Percentiles rank a stretch among this genome's conserved stretches.
phyloP scores from a whole-genome alignment of 2,797 vertebrate species.

The Enteromius treurensis region DNA sequence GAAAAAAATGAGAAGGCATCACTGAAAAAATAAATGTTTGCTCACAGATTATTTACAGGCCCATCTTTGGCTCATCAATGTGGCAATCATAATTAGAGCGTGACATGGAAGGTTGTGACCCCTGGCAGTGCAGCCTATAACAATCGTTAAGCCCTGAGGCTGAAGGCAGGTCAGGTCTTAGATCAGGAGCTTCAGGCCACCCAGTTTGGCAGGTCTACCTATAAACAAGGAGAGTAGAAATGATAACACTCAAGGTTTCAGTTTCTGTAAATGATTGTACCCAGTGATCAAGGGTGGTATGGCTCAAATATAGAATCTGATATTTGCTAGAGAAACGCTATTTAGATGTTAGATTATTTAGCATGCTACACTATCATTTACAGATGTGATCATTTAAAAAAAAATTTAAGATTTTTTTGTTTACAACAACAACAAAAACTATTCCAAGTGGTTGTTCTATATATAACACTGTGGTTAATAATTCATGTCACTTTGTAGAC shows the following conservation, averaged over 20 bases:
- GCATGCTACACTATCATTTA: not conserved
- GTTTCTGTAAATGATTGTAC: not conserved
- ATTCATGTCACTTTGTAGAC: not conserved
- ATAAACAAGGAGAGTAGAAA: constrained; percentile 16
- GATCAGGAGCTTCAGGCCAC: constrained; percentile 22
- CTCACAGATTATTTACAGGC: constrained; percentile 26
- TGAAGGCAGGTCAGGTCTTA: constrained; percentile 33
- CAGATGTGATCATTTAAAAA: not conserved
- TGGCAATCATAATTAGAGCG: constrained; percentile 76
- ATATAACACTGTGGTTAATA: constrained; percentile 2
- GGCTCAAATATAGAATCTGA: not conserved
- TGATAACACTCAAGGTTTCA: not conserved
- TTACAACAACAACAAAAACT: not conserved
- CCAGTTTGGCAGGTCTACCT: constrained; percentile 33
- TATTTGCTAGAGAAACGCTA: not conserved
- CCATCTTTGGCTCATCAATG: constrained; percentile 64
- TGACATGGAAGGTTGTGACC: constrained; percentile 72
- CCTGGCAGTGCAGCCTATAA: constrained; percentile 52
- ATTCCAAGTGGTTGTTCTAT: not conserved
- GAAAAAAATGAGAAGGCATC: not conserved
- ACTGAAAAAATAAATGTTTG: constrained; percentile 4
- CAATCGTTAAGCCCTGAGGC: constrained; percentile 53
- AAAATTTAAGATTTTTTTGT: not conserved
- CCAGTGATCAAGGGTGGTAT: not conserved
- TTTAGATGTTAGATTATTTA: constrained; percentile 1